Conservation (phyloP, 2,888 invertebrate genomes). For the Plemyria rubiginata region DNA sequence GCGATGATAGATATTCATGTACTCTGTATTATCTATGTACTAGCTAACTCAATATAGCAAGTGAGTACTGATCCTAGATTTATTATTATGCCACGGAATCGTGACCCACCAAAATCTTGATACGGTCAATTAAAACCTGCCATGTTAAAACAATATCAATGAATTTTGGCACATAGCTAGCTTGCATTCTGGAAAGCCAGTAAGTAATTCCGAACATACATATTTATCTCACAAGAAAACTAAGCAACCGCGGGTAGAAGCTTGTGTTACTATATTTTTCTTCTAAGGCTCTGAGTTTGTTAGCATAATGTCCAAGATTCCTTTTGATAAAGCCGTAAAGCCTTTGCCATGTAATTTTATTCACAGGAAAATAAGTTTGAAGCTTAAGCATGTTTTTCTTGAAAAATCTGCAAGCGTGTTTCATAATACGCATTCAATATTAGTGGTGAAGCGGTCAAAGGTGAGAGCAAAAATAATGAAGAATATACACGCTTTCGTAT, state of each 20-base stretch:
- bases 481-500: conserved; percentile 8
- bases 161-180: background rate
- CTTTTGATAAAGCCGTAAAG: conserved; percentile 29
- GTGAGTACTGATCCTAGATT: background rate
- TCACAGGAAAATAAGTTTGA: conserved; percentile 11
- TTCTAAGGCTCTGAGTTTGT: conserved; percentile 29
- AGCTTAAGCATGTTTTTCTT: background rate
- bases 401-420: conserved; percentile 6
- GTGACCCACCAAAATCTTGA: background rate
- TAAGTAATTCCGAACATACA: background rate
- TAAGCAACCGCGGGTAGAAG: background rate
- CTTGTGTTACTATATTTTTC: background rate
- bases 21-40: background rate
- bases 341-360: conserved; percentile 30
- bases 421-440: conserved; percentile 7
- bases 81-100: background rate
- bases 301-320: conserved; percentile 40
- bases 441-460: conserved; percentile 7
- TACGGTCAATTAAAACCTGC: background rate
- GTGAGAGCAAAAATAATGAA: background rate
- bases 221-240: background rate
- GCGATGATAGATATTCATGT: background rate
- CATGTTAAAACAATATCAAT: background rate
- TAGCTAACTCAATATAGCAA: background rate
- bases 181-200: conserved; percentile 1